Evolutionary conservation across 92 coral and sea anemone genomes (phyloP), one percentile per base, ranked within the genome.

Genomic region (Bergia sp.): DNA sequence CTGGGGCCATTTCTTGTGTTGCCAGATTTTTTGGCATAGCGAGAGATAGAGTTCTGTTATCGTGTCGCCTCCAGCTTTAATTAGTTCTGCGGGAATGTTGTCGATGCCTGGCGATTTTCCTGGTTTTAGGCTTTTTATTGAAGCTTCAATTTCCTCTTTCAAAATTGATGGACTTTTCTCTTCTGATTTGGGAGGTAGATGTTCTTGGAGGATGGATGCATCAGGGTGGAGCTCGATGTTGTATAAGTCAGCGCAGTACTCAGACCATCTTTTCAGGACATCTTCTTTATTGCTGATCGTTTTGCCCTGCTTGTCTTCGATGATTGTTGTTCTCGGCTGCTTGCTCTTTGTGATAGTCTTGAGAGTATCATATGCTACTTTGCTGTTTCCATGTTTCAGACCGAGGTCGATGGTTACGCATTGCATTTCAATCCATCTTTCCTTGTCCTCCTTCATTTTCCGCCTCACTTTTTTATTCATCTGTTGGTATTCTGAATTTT

Each of bases 291-390:
- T 39, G 38, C 78, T 73, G 78, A 73, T 39, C 78, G 43, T 29
- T 73, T 29, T 73, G 78, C 78, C 78, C 43, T 29, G 37, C 78
- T 73, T 73, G 78, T 73, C 78, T 73, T 73, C 78, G 78, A 73
- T 73, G 78, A 23, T 39, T 73, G 78, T 23, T 23, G 78, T 29
- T 73, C 78, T 73, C 38, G 37, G 37, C 43, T 73, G 78, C 78
- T 73, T 73, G 37, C 38, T 39, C 78, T 73, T 73, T 73, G 78
- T 73, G 38, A 73, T 29, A 23, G 78, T 73, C 78, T 73, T 73
- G 43, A 73, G 37, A 23, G 11, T 73, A 39, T 29, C 43, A 39
- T 73, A 73, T 29, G 78, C 78, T 39, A 23, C 38, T 39, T 73
- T 73, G 78, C 38, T 73, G 43, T 39, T 39, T 73, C 78, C 78